Evolutionary conservation across 2,797 vertebrate genomes (phyloP).

Genomic region (Masticophis lateralis): DNA sequence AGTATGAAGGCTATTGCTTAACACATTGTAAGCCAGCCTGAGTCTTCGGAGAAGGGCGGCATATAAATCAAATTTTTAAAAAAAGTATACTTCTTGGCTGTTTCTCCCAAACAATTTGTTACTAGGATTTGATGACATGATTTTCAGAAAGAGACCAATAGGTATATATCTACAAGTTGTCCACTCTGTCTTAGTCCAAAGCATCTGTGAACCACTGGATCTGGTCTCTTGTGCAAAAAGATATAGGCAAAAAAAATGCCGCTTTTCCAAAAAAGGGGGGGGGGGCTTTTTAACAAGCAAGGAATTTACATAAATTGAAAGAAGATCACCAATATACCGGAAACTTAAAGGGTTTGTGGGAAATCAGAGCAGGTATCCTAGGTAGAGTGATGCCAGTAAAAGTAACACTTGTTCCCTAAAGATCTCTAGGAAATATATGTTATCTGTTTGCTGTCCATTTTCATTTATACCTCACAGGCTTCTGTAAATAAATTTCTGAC

Average conservation of each 20-base stretch:
- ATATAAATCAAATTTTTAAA: too few relatives aligned
- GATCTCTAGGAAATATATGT: slow-evolving; percentile 7
- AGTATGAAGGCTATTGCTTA: too few relatives aligned
- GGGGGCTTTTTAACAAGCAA: neutral
- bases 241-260: too few relatives aligned
- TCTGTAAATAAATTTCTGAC: slow-evolving; percentile 27
- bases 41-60: too few relatives aligned
- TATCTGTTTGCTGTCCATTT: slow-evolving; percentile 33
- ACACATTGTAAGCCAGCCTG: too few relatives aligned
- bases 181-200: neutral
- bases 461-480: slow-evolving; percentile 41
- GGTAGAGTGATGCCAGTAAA: slow-evolving; percentile 15
- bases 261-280: neutral
- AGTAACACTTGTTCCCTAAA: slow-evolving; percentile 33
- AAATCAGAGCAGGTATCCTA: neutral
- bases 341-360: neutral
- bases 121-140: neutral
- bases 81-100: neutral
- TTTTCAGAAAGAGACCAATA: neutral
- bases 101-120: neutral
- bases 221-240: neutral
- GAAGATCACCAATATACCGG: neutral
- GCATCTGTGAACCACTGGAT: neutral
- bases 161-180: neutral
- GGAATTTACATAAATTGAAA: neutral